Evolutionary conservation across 2,113 vertebrate species (phyloP).

Genomic region (Tautogolabrus adspersus): DNA sequence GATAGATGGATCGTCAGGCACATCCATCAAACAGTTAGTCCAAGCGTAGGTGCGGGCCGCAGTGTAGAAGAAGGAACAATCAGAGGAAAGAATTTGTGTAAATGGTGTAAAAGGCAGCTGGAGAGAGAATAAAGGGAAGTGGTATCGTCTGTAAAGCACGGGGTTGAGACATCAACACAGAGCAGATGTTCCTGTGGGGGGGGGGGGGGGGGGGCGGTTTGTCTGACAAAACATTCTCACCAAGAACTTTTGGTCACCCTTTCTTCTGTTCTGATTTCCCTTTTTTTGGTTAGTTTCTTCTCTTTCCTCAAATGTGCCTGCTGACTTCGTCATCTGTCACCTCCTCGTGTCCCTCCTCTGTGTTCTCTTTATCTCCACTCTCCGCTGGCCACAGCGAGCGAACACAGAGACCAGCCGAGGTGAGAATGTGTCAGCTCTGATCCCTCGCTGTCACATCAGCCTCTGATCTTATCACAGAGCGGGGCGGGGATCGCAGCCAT

Average conservation of each 20-base stretch:
- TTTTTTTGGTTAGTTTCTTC: neutral
- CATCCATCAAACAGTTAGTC: conserved; percentile 42
- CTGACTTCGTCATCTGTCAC: conserved; percentile 35
- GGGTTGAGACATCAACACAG: neutral
- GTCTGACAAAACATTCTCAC: neutral
- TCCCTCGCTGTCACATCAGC: conserved; percentile 39
- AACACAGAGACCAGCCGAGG: conserved; percentile 18
- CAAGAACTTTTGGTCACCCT: neutral
- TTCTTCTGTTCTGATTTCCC: neutral
- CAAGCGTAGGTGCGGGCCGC: neutral
- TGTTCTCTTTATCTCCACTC: conserved; percentile 19
- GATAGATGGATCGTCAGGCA: conserved; percentile 10
- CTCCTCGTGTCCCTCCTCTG: neutral
- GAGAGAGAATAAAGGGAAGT: neutral
- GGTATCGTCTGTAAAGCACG: neutral
- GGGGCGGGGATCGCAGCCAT: neutral
- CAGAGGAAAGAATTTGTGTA: neutral
- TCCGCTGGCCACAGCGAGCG: neutral
- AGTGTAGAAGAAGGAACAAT: neutral
- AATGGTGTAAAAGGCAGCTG: neutral
- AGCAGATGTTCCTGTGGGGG: conserved; percentile 18
- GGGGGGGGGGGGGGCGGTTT: neutral
- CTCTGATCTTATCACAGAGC: conserved; percentile 26
- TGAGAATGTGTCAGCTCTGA: conserved; percentile 49
- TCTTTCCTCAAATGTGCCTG: conserved; percentile 17